Evolutionary conservation across 2,797 vertebrate species (phyloP).

Genomic region (Emys orbicularis): DNA sequence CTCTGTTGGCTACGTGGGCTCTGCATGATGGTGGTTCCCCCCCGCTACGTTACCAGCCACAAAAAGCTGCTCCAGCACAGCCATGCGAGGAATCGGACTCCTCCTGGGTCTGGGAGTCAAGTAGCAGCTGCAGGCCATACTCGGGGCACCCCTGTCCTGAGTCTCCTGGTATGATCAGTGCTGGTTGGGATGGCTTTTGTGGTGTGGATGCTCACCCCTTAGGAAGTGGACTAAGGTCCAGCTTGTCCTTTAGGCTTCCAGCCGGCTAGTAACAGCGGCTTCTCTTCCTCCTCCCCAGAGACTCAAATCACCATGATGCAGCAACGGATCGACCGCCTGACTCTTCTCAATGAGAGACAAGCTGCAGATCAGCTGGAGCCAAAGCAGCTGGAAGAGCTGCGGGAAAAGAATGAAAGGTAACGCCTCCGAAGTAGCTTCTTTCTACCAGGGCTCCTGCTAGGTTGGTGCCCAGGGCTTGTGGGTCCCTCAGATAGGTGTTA

Average conservation of each 20-base stretch:
- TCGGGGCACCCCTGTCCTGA: not conserved
- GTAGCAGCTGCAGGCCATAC: not conserved
- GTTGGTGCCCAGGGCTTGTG: not conserved
- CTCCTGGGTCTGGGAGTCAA: not conserved
- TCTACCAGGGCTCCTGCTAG: not conserved
- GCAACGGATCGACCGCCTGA: conserved; percentile 86
- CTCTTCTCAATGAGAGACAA: conserved; percentile 82
- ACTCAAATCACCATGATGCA: conserved; percentile 87
- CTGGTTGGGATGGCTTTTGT: not conserved
- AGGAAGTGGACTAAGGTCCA: fast-evolving
- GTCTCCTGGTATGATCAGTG: no score
- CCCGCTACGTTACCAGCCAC: not conserved
- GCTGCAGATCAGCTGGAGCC: conserved; percentile 80
- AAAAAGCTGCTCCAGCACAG: not conserved
- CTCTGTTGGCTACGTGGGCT: not conserved
- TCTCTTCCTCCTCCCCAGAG: conserved; percentile 70
- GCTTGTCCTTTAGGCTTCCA: fast-evolving
- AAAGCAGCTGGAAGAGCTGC: conserved; percentile 85
- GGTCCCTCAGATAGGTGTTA: not conserved
- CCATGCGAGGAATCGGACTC: not conserved
- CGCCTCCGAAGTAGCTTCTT: fast-evolving
- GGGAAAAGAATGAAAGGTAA: conserved; percentile 87
- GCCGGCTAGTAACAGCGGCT: not conserved
- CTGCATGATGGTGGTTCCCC: not conserved
- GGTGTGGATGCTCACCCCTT: not conserved